phyloP scores from a whole-genome alignment of 2,113 vertebrate species.

The Sterrhoptilus dennistouni region DNA sequence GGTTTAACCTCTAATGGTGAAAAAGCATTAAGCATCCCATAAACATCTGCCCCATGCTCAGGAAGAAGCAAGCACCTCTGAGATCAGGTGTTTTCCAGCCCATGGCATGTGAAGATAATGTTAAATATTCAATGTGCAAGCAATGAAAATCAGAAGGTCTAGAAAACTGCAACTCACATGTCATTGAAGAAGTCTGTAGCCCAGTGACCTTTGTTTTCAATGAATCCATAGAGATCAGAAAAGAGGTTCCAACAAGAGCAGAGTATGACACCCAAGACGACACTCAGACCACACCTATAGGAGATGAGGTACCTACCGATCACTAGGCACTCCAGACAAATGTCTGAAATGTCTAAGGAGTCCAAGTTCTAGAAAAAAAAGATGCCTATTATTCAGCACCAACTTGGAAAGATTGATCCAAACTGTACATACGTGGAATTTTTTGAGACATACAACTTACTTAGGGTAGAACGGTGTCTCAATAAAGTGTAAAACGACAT shows the following conservation, averaged over 20 bases:
- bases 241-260: neutral
- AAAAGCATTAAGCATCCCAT: neutral
- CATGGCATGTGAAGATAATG: accelerated
- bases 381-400: neutral
- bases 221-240: neutral
- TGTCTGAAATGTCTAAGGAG: neutral
- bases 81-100: neutral
- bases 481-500: neutral
- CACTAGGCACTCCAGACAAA: neutral
- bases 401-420: neutral
- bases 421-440: neutral
- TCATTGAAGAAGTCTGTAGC: neutral
- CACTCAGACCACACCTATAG: neutral
- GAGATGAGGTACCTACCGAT: neutral
- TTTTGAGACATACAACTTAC: neutral
- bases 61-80: neutral
- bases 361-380: neutral
- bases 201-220: neutral
- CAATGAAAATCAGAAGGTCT: neutral
- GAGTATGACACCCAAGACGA: neutral
- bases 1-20: neutral
- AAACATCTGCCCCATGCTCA: neutral
- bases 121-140: neutral
- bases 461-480: no score
- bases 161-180: neutral